Base-by-base conservation (phyloP, 2,797 vertebrate species). In the Anomalospiza imberbis region DNA sequence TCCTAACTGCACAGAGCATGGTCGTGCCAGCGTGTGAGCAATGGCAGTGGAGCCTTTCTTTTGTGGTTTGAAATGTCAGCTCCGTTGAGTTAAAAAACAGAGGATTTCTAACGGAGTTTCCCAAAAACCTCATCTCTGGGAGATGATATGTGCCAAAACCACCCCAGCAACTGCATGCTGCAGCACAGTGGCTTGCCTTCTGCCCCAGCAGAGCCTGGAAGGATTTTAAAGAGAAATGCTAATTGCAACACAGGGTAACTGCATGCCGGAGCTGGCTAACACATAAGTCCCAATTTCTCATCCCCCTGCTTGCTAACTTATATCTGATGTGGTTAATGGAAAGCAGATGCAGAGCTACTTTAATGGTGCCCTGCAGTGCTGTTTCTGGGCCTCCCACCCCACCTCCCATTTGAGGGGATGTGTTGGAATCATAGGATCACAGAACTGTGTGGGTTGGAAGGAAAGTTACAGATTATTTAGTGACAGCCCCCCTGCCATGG, bases 201-300 rank as follows among this genome's bases (percentile, higher is more conserved):
- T 83, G 71, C 48, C 80, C 58, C 62, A 88, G 48, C 61, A 60
- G 42, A 77, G 32, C n/a, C 84, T 91, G 91, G 75, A 88, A 91
- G 44, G 57, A 17, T 85, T 91, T 89, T 94, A 91, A 93, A 93
- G 58, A 68, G 72, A 77, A 95, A 77, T 21, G 20, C 48, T 84
- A 85, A 82, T 89, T 93, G 75, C 61, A 72, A 38, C 29, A 72
- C 17, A 45, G 70, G 29, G n/a, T 71, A 85, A 54, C 63, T 82
- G 51, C 54, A 8, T 48, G n/a, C 19, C 0, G 2, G 57, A 92
- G 38, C 72, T 91, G 84, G 50, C 61, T 67, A 70, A 70, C 6
- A 15, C n/a, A 0, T 29, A 88, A 58, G 40, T 58, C 42, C 55
- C 40, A 58, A 8, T 89, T 89, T 87, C 44, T 91, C 26, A 75